Conservation (phyloP, 2,888 invertebrate genomes). For the Erebia epiphron region DNA sequence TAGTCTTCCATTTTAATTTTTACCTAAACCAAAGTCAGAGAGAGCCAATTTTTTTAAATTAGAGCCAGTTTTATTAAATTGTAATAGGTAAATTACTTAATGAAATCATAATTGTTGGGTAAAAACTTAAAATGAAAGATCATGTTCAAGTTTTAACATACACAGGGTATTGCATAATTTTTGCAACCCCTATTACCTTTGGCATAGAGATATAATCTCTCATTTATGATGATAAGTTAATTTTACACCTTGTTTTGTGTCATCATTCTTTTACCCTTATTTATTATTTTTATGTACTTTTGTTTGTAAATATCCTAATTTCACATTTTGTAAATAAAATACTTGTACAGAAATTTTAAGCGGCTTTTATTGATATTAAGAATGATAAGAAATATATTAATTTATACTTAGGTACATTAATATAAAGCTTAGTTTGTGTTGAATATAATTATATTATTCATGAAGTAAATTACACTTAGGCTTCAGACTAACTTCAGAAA, state of each 20-base stretch:
- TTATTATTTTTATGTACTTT: not conserved
- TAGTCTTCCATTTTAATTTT: too few species aligned
- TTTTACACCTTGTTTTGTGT: not conserved
- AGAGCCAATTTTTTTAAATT: too few species aligned
- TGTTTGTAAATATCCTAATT: not conserved
- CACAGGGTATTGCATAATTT: not conserved
- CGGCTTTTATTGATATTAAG: conserved; percentile 25
- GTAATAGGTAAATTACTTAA: too few species aligned
- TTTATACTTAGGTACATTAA: not conserved
- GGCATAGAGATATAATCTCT: not conserved
- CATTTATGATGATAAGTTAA: not conserved
- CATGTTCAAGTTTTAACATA: not conserved
- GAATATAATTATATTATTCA: not conserved
- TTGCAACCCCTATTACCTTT: not conserved
- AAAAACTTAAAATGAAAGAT: not conserved
- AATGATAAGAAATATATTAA: conserved; percentile 12
- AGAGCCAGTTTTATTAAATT: too few species aligned
- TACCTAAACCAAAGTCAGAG: too few species aligned
- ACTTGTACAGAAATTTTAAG: conserved; percentile 20
- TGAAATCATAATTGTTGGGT: too few species aligned
- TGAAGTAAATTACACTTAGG: not conserved
- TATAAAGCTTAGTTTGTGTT: too few species aligned
- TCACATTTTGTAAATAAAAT: conserved; percentile 18
- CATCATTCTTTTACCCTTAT: not conserved
- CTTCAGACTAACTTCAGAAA: not conserved